Base-by-base conservation (phyloP, 2,797 vertebrate species). In the Muscicapa comitata region DNA sequence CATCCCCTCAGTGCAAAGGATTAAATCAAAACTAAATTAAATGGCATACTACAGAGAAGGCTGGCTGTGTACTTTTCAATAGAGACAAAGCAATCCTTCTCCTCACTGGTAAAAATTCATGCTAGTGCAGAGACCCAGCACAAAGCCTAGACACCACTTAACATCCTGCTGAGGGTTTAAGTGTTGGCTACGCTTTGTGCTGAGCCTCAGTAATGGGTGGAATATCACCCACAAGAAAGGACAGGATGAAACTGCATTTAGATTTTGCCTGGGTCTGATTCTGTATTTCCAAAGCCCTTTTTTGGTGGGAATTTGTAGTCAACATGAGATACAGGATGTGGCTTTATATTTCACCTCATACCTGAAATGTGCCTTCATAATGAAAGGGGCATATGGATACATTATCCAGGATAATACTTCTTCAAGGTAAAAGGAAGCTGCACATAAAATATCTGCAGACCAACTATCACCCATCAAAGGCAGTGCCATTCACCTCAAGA, bases 11-110 rank as follows among this genome's bases (percentile, higher is more conserved):
- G 11, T 59, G 78, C 54, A 78, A 62, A 92, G 86, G 86, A 87
- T 96, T 91, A 94, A 93, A 83, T 81, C 50, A 62, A 88, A 92
- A 92, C 37, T 84, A 88, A 94, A 91, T 86, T 89, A 93, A 93
- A 86, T 77, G 75, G 71, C 61, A 18, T 35, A 25, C 75, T 91
- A 66, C 58, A 48, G 72, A 77, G 78, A 65, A 77, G 51, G 19
- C 93, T 92, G 74, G 48, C 87, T 93, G 68, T 79, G 75, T 89
- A 83, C 54, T 80, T 89, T 91, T 95, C 85, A 85, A 2, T 19
- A 55, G 21, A 50, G 61, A 95, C 80, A 95, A 93, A 97, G 91
- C 71, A 92, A 72, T 6, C 50, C 40, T 88, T 95, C 73, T 94
- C 48, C 86, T 62, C 81, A 66, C 59, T 53, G 73, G 54, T 94